Percentiles rank a stretch among this genome's conserved stretches.
Conservation (phyloP, 2,113 vertebrate species). For the Aphyosemion australe region DNA sequence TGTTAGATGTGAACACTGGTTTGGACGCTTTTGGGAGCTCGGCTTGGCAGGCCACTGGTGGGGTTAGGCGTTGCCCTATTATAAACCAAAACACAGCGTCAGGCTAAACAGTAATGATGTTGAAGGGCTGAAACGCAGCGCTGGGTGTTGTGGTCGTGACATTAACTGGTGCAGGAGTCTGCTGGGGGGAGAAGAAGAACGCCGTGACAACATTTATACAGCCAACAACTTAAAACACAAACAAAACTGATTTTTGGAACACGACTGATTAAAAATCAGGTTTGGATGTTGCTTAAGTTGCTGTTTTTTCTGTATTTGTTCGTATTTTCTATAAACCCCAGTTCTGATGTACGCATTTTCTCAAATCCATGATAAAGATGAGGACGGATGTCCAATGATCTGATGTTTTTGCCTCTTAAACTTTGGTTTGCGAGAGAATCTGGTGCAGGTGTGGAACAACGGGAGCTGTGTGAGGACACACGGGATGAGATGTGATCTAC, state of each 20-base stretch:
- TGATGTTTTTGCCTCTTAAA: constrained; percentile 20
- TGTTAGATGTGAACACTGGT: constrained; percentile 21
- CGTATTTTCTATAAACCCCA: too few relatives aligned
- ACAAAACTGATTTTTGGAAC: too few relatives aligned
- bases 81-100: constrained; percentile 60
- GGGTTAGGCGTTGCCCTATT: constrained; percentile 61
- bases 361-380: too few relatives aligned
- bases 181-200: too few relatives aligned
- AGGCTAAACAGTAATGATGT: constrained; percentile 8
- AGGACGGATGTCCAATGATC: too few relatives aligned
- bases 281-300: too few relatives aligned
- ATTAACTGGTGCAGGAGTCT: not conserved
- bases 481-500: constrained; percentile 30
- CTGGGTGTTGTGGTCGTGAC: not conserved
- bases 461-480: constrained; percentile 20
- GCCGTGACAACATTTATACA: too few relatives aligned
- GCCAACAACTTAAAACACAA: too few relatives aligned
- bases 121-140: not conserved
- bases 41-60: constrained; percentile 49
- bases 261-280: too few relatives aligned
- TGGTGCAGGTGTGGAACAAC: constrained; percentile 25
- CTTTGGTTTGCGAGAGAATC: constrained; percentile 29
- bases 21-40: constrained; percentile 27
- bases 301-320: too few relatives aligned
- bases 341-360: too few relatives aligned